These are phyloP conservation scores for Leptodactylus fuscus DNA, from an alignment of 2,113 vertebrate genomes.

Conservation along the genomic window DNA sequence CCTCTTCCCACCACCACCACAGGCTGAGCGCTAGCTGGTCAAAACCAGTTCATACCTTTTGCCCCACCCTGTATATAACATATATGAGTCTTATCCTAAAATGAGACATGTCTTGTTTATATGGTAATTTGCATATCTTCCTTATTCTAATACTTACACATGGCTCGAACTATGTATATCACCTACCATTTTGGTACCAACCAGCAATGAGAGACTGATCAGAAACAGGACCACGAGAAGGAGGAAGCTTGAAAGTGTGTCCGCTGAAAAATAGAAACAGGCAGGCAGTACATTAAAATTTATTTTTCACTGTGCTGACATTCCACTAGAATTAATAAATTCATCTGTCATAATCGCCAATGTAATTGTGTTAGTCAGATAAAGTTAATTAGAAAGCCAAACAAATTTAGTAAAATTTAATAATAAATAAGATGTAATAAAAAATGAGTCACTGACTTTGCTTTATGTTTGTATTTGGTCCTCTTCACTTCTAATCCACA, in stretches of 20 bases:
- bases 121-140: neutral
- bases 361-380: neutral
- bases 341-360: neutral
- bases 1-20: too few species aligned
- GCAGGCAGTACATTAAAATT: neutral
- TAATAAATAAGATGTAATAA: neutral
- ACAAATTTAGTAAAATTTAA: neutral
- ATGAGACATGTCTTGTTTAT: neutral
- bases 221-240: conserved; percentile 73
- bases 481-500: neutral
- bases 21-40: too few species aligned
- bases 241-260: conserved; percentile 75
- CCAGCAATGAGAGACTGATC: conserved; percentile 76
- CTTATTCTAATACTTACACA: neutral
- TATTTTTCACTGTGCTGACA: neutral
- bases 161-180: neutral
- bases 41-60: too few species aligned
- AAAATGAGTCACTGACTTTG: neutral
- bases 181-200: conserved; percentile 75
- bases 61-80: too few species aligned
- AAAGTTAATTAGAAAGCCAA: neutral
- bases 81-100: too few species aligned
- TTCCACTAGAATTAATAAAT: neutral
- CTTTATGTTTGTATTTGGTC: neutral
- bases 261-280: conserved; percentile 64